Conservation (phyloP, 2,113 vertebrate species). For the Pseudorasbora parva region DNA sequence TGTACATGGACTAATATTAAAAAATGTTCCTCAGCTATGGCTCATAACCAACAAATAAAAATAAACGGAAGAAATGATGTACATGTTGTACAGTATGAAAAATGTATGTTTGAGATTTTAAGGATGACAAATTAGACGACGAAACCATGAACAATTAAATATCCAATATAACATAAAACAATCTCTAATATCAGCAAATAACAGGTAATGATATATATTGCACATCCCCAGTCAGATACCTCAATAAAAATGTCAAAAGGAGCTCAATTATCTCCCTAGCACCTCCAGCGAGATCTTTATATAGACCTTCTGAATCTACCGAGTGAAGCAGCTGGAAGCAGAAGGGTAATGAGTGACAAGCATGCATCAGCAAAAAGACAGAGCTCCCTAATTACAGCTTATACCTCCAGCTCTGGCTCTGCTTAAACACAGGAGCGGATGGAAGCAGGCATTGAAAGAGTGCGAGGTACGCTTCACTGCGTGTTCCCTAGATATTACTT, state of each 20-base stretch:
- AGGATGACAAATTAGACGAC: no score
- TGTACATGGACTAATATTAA: no score
- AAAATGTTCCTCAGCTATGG: no score
- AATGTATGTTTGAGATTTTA: not conserved
- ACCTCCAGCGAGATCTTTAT: slow-evolving; percentile 15
- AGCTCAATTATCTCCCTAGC: slow-evolving; percentile 1
- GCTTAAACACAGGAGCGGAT: slow-evolving; percentile 8
- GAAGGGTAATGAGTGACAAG: slow-evolving; percentile 33
- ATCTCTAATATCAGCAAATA: not conserved
- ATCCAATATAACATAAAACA: not conserved
- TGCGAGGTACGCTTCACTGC: slow-evolving; percentile 2
- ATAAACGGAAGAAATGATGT: no score
- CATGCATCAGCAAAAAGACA: slow-evolving; percentile 35
- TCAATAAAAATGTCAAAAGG: not conserved
- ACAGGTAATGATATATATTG: not conserved
- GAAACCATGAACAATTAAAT: no score
- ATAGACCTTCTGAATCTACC: not conserved
- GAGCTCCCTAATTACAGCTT: slow-evolving; percentile 26
- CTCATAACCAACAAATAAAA: no score
- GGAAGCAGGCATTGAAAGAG: slow-evolving; percentile 20
- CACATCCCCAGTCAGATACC: not conserved
- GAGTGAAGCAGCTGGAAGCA: not conserved
- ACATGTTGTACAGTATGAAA: not conserved
- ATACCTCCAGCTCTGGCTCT: slow-evolving; percentile 22
- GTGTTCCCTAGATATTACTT: slow-evolving; percentile 7